Base-by-base conservation (phyloP, 35 echinoderm and acorn worm species). In the Strongylocentrotus purpuratus region DNA sequence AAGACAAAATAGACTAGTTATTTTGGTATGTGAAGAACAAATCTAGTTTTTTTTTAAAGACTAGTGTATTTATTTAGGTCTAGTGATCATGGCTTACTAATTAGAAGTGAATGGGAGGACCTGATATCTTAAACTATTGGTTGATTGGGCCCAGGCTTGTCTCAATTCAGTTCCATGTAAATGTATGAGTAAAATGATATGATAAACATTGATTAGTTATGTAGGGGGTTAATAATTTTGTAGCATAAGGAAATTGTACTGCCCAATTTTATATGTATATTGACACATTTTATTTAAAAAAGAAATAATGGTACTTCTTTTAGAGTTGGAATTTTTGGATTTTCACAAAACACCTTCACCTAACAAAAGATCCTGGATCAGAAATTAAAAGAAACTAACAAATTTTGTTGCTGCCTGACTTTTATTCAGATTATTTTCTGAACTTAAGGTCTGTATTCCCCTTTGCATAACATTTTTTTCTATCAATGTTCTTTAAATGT, bases 61-160 rank as follows among this genome's bases (percentile, higher is more conserved):
- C 65, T n/a, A 15, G 22, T 78, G 65, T 78, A 78, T 78, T 78
- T 78, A 78, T 78, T 78, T 78, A 78, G 65, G 65, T 78, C 65
- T 78, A 78, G 65, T 78, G 65, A 78, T 78, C 65, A 78, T 78
- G 65, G 65, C 65, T 78, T 78, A 7, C 20, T 78, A 78, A 78
- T 78, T 78, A 78, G 65, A 78, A 78, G 65, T 78, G 65, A 78
- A 78, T 78, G 65, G 65, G 65, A 78, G 65, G 65, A 78, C 65
- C 65, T 78, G 65, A 78, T 22, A n/a, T 78, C 22, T 5, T 25
- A 20, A 0, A 4, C 1, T 78, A 22, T 78, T 78, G 65, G 6
- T 78, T 22, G 65, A 15, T 78, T 78, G 22, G 20, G 65, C 28
- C 18, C 4, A 78, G 65, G 28, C 20, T 78, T 28, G 7, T 5